Evolutionary conservation across 1,140 invertebrate genomes (phyloP).

Genomic region (Brachionus asplanchnoidis): DNA sequence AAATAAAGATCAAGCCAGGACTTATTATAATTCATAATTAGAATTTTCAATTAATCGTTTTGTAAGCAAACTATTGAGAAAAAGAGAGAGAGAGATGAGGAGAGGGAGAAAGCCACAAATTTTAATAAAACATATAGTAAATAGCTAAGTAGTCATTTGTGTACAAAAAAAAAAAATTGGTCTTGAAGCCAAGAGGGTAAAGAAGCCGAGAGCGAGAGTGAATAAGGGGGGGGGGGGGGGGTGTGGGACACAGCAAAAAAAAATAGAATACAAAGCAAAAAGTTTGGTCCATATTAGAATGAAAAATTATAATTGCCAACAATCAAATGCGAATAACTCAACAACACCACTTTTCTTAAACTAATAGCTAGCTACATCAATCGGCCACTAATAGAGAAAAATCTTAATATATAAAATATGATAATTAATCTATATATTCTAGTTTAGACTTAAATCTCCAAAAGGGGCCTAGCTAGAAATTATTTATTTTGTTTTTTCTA

Average conservation of each 20-base stretch:
- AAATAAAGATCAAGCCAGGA: not conserved
- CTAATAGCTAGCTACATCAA: not conserved
- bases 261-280: not conserved
- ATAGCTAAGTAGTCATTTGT: not conserved
- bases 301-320: conserved; percentile 27
- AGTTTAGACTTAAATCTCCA: not conserved
- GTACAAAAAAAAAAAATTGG: not conserved
- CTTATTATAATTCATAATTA: not conserved
- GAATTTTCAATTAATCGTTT: not conserved
- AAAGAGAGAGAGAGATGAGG: not conserved
- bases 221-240: not conserved
- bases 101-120: not conserved
- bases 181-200: conserved; percentile 31
- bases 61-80: not conserved
- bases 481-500: conserved; percentile 12
- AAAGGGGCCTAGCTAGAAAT: not conserved
- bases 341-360: not conserved
- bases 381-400: conserved; percentile 7
- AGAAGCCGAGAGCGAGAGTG: not conserved
- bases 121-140: conserved; percentile 10
- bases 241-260: not conserved
- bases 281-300: not conserved
- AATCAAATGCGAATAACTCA: conserved; percentile 6
- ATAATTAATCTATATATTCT: conserved; percentile 8
- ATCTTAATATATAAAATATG: conserved; percentile 21